Conservation (phyloP, 2,797 vertebrate genomes). For the Typhlichthys subterraneus region DNA sequence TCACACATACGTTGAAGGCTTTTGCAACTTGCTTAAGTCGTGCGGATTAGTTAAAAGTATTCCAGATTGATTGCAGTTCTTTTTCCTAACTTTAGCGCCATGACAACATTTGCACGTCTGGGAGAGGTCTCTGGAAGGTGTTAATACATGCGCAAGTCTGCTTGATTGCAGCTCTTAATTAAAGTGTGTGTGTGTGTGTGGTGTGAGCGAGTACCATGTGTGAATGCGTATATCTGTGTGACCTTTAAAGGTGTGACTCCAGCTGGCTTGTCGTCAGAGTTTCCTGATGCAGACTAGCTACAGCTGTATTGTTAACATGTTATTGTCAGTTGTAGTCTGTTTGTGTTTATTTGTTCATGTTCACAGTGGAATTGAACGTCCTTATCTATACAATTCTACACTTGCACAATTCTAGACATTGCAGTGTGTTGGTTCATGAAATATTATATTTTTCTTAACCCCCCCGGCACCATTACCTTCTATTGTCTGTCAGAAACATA, state of each 20-base stretch:
- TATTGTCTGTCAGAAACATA: too few species aligned
- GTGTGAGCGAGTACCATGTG: conserved; percentile 7
- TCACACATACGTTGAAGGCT: conserved; percentile 22
- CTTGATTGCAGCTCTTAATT: conserved; percentile 79
- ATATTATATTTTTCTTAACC: too few species aligned
- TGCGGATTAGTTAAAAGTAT: conserved; percentile 41
- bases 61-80: conserved; percentile 16
- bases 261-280: conserved; percentile 73
- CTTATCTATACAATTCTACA: not conserved
- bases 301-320: conserved; percentile 18
- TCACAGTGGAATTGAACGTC: not conserved
- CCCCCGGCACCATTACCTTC: too few species aligned
- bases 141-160: conserved; percentile 71
- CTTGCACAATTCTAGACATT: too few species aligned
- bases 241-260: conserved; percentile 76
- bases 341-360: conserved; percentile 2
- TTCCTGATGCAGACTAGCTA: conserved; percentile 66
- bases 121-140: conserved; percentile 47
- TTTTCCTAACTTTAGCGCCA: conserved; percentile 41
- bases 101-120: conserved; percentile 63
- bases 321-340: conserved; percentile 17
- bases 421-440: too few species aligned
- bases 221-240: conserved; percentile 47
- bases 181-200: conserved; percentile 36
- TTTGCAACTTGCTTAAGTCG: conserved; percentile 26